phyloP scores from a whole-genome alignment of 2,888 invertebrate genomes.

The Agrochola macilenta region DNA sequence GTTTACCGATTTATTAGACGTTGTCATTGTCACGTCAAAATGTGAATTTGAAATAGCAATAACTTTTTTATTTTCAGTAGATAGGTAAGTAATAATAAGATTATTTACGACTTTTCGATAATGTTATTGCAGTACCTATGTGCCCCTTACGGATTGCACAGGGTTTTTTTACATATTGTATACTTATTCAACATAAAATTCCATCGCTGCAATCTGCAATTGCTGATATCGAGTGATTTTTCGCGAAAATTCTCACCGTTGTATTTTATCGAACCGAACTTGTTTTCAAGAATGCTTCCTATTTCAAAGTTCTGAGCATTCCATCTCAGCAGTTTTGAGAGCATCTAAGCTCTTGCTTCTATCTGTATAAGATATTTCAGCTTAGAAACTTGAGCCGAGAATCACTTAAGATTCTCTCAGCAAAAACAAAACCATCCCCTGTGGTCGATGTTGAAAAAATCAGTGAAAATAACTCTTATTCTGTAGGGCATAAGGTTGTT shows the following conservation, averaged over 20 bases:
- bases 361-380: constrained; percentile 22
- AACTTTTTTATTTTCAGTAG: too few relatives aligned
- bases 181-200: background rate
- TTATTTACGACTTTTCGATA: too few relatives aligned
- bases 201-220: background rate
- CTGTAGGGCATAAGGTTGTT: constrained; percentile 85
- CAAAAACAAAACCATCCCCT: constrained; percentile 89
- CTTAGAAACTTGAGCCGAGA: constrained; percentile 34
- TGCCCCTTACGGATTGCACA: too few relatives aligned
- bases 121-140: too few relatives aligned
- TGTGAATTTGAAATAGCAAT: too few relatives aligned
- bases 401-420: constrained; percentile 65
- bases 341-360: background rate
- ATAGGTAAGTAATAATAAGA: too few relatives aligned
- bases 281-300: background rate
- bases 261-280: background rate
- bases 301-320: constrained; percentile 1
- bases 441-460: constrained; percentile 86
- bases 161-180: too few relatives aligned
- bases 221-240: constrained; percentile 3
- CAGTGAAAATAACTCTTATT: constrained; percentile 85
- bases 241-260: constrained; percentile 2
- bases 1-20: too few relatives aligned
- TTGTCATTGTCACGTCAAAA: too few relatives aligned
- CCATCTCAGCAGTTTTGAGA: background rate